A percentile compares a stretch with the other conserved stretches of the same genome.
phyloP scores from a whole-genome alignment of 2,888 invertebrate species.

The Pyrochroa serraticornis region DNA sequence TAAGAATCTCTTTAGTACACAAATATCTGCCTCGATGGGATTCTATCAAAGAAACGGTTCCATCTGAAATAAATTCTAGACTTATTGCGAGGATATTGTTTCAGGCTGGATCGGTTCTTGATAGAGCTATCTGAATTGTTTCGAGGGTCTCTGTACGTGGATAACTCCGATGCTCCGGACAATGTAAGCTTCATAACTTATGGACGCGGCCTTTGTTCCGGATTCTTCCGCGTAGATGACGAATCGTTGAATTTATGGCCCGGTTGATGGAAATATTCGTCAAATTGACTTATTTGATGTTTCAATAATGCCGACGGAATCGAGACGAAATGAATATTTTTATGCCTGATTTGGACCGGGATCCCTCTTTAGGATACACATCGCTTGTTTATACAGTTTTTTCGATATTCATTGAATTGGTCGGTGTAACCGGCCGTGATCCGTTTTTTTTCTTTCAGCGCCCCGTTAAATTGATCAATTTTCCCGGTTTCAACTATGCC shows the following conservation, averaged over 20 bases:
- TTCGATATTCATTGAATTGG: conserved; percentile 3
- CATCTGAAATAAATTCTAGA: conserved; percentile 51
- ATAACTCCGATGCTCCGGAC: conserved; percentile 42
- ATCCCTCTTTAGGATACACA: too few species aligned
- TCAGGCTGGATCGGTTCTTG: conserved; percentile 49
- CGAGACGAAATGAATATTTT: conserved; percentile 23
- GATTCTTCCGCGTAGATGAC: conserved; percentile 26
- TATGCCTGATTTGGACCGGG: conserved; percentile 14
- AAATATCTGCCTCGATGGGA: conserved; percentile 48
- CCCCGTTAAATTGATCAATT: too few species aligned
- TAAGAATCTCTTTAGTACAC: conserved; percentile 52
- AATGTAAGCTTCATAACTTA: conserved; percentile 46
- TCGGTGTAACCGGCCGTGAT: conserved; percentile 1
- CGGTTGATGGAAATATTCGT: conserved; percentile 3
- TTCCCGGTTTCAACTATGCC: too few species aligned
- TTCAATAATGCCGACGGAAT: conserved; percentile 20
- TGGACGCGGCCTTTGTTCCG: conserved; percentile 26
- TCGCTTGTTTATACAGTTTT: too few species aligned
- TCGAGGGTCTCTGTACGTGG: conserved; percentile 34
- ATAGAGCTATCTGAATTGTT: conserved; percentile 46
- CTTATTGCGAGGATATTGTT: conserved; percentile 52
- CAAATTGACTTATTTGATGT: conserved; percentile 24
- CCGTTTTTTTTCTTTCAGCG: neutral
- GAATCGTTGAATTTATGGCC: conserved; percentile 21
- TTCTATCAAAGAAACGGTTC: conserved; percentile 47